Percentiles rank a stretch among this genome's conserved stretches.
Evolutionary conservation across 2,113 vertebrate species (phyloP).

Genomic region (Aplodontia rufa): DNA sequence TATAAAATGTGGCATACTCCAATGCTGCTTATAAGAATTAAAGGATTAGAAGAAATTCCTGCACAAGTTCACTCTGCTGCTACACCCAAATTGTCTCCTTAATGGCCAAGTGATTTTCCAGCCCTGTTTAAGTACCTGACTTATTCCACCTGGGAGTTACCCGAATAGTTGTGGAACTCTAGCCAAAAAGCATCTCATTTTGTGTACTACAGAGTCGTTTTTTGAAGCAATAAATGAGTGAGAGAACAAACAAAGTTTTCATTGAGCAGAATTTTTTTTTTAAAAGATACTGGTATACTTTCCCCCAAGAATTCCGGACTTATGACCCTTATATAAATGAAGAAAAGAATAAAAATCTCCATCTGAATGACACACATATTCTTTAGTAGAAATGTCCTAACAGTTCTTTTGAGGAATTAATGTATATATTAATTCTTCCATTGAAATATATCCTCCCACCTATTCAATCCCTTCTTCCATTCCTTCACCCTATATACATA

Average conservation of each 20-base stretch:
- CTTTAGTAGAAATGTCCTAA: background rate
- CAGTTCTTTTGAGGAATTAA: background rate
- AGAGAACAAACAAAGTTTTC: background rate
- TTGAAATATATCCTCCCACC: background rate
- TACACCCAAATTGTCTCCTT: background rate
- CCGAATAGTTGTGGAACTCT: background rate
- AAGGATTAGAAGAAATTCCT: constrained; percentile 24
- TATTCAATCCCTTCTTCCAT: background rate
- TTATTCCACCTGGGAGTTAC: background rate
- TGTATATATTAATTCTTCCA: background rate
- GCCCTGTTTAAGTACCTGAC: background rate
- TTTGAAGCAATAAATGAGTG: background rate
- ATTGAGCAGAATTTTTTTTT: background rate
- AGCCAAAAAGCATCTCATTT: background rate
- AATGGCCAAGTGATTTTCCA: background rate
- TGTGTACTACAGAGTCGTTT: background rate
- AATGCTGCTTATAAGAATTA: constrained; percentile 17
- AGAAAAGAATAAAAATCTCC: background rate
- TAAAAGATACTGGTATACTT: background rate
- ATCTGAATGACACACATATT: background rate
- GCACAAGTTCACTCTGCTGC: background rate
- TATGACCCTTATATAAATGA: background rate
- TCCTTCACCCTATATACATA: background rate
- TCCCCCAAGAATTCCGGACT: background rate
- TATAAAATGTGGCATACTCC: background rate